Base-by-base conservation (phyloP, 1,140 invertebrate species). In the Drosophila busckii region DNA sequence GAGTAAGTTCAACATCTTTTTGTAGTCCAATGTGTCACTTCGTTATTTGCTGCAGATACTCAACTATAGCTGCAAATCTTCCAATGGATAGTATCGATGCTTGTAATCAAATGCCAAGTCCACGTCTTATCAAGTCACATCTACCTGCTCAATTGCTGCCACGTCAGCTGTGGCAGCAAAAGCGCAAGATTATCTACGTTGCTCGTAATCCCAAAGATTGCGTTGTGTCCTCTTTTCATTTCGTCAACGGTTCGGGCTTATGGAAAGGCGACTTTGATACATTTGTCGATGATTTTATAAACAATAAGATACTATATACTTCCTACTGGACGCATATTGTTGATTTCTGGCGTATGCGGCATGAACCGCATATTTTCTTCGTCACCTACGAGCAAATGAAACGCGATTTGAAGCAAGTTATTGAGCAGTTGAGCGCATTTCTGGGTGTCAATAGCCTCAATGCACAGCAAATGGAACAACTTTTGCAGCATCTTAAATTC, bases 1-100 rank as follows among this genome's bases (percentile, higher is more conserved):
- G 89, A 90, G 75, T 76, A 88, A 13, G 66, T 31, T 9, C 38
- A 15, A 4, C 15, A 4, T 3, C 3, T 0, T 1, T 5, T n/a
- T n/a, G n/a, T 0, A 0, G 2, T 15, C 23, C 17, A 22, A 13
- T 4, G 28, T n/a, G n/a, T 17, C 1, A 2, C 28, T 22, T 6
- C n/a, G n/a, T 42, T 17, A 2, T 26, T 16, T 4, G 2, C 44
- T 35, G 1, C n/a, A 26, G 1, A 41, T 23, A 7, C 0, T 5
- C 5, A 17, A 19, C 4, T 6, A 1, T 7, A n/a, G n/a, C n/a
- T 13, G 2, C 2, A 26, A 26, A 0, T 0, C 2, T 1, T 0
- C 0, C 2, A n/a, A 9, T 0, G 2, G 45, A 63, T 40, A 10
- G 25, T 2, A 7, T 66, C 9, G 32, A 9, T 3, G 1, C 0